Base-by-base conservation (phyloP, 2,888 invertebrate genomes). In the Eledona agricola region DNA sequence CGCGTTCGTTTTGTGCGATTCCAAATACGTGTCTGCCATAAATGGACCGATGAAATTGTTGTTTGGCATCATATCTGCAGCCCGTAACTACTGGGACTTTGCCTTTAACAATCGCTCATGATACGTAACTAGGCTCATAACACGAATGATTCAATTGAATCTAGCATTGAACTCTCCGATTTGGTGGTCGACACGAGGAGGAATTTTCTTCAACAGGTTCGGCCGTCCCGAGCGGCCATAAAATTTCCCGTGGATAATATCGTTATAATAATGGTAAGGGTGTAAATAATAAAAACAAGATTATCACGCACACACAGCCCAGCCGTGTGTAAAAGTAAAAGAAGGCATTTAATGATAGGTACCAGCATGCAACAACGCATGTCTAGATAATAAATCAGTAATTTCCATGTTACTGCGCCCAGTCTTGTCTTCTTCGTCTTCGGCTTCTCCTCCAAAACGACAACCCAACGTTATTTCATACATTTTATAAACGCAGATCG, bases 331-430 rank as follows among this genome's bases (percentile, higher is more conserved):
- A 31, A 40, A 25, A 50, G 43, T 47, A 46, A 38, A 51, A 53
- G 54, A 32, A 51, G 53, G 53, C 43, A 59, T 62, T 64, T 62
- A 62, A 64, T 60, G 60, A 64, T 60, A 62, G 62, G 60, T 64
- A 62, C 64, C 61, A 59, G 61, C 61, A 61, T 62, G 64, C 57
- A 58, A 51, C 55, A 59, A 58, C 57, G 38, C 56, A 56, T 57
- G 59, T 53, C 56, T 49, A 57, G 57, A 57, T 55, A 59, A 64
- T 64, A 64, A 64, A 62, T 64, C 62, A 64, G 58, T 58, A 58
- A 57, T 61, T 57, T 58, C 55, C 57, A 55, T 58, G 58, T 56
- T 55, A 49, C 54, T 59, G 54, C 58, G 46, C 58, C 57, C 55
- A 60, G 51, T 52, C 55, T 50, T 37, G 23, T 37, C 32, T 45